These are phyloP conservation scores for Chamaea fasciata DNA, from an alignment of 2,113 vertebrate genomes.

Conservation along the genomic window DNA sequence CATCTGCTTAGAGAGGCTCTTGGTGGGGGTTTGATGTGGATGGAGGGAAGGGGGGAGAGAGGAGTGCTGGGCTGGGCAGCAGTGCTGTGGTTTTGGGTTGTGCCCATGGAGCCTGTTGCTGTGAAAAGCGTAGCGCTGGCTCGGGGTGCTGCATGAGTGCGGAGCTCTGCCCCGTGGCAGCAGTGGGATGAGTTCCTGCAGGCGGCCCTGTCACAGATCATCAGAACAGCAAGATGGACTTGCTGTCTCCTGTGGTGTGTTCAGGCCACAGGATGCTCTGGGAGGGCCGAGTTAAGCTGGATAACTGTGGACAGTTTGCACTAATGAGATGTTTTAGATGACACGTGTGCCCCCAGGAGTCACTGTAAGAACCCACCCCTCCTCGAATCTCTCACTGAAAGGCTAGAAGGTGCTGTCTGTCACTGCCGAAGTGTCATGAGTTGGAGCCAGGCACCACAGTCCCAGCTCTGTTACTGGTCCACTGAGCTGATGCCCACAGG, in stretches of 20 bases:
- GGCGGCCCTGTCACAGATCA: background rate
- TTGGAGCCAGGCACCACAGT: background rate
- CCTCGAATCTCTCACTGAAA: background rate
- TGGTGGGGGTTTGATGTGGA: background rate
- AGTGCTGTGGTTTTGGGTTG: background rate
- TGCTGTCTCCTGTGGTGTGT: background rate
- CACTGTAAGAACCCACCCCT: background rate
- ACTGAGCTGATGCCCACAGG: background rate
- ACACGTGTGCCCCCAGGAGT: background rate
- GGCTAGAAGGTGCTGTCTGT: background rate
- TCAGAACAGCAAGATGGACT: background rate
- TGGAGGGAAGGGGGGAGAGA: background rate
- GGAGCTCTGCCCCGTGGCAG: background rate
- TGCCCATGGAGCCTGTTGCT: background rate
- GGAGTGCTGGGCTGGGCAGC: accelerated
- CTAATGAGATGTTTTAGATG: background rate
- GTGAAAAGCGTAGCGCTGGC: accelerated
- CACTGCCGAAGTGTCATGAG: background rate
- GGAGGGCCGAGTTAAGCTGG: background rate
- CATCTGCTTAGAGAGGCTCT: background rate
- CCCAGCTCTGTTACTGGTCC: background rate
- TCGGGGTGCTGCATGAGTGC: background rate
- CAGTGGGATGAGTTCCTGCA: background rate
- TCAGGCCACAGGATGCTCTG: background rate
- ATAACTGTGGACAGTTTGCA: background rate